Evolutionary conservation across 2,888 invertebrate species (phyloP), one percentile per base, ranked within the genome.

Genomic region (Chrysolina americana): DNA sequence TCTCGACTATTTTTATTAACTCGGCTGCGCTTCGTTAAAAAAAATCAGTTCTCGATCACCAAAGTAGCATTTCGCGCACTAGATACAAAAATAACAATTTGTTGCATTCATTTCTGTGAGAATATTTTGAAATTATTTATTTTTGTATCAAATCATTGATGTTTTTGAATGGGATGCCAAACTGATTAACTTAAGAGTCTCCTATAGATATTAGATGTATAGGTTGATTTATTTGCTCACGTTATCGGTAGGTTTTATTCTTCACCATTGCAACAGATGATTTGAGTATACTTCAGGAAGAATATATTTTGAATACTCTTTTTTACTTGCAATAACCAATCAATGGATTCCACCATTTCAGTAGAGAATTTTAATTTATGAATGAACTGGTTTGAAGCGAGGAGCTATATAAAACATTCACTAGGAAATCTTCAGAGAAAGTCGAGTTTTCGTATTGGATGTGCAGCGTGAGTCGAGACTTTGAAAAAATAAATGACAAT

Each of bases 291-390:
- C 73, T 76, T 76, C 70, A 76, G 73, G 59, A 76, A 73, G 78
- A 78, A 77, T 75, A 84, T 85, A 85, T 85, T 85, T 85, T 85
- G 83, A 84, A 85, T 85, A 85, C 84, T 84, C 84, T 85, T 85
- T 84, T 83, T 82, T 83, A 85, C 83, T 82, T 83, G 85, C 84
- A 85, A 84, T 84, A 84, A 84, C 62, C 69, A 68, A 68, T 65
- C 44, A 68, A 28, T 65, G 19, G 41, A 21, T 50, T 13, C 53
- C 44, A 66, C 65, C 41, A 69, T 71, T 71, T 66, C 68, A 65
- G 23, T 66, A 65, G 65, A 41, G 53, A 71, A 66, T 65, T 53
- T 69, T 8, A 21, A 13, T 6, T n/a, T n/a, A n/a, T 11, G 15
- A 28, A 36, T 53, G 19, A 53, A 36, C 36, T 2, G 21, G 53